Conservation (phyloP, 2,888 invertebrate genomes). For the Plusia festucae region DNA sequence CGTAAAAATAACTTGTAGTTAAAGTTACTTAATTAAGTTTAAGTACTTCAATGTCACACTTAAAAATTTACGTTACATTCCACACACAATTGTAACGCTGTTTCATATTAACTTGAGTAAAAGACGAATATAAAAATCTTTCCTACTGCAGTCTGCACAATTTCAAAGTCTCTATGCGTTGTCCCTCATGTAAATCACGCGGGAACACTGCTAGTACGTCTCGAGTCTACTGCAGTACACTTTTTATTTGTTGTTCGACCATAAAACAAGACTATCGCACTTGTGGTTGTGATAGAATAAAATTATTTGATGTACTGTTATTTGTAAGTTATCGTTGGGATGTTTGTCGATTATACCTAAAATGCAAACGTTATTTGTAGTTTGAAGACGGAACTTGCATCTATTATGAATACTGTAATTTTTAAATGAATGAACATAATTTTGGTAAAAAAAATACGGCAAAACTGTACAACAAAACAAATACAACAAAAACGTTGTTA, state of each 20-base stretch:
- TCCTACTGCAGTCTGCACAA: slow-evolving; percentile 41
- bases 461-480: too few relatives aligned
- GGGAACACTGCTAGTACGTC: slow-evolving; percentile 50
- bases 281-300: slow-evolving; percentile 47
- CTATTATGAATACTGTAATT: slow-evolving; percentile 11
- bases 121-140: slow-evolving; percentile 41
- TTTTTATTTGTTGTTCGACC: slow-evolving; percentile 61
- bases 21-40: background rate
- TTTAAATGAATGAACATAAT: slow-evolving; percentile 15
- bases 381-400: background rate
- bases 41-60: background rate
- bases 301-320: slow-evolving; percentile 45
- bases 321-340: slow-evolving; percentile 18
- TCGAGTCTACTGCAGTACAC: slow-evolving; percentile 47
- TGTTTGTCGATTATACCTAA: slow-evolving; percentile 5
- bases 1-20: too few relatives aligned
- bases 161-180: slow-evolving; percentile 64
- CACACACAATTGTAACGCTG: background rate
- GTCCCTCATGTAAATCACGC: slow-evolving; percentile 74
- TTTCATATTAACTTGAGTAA: background rate
- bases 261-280: slow-evolving; percentile 61
- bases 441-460: too few relatives aligned
- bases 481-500: too few relatives aligned
- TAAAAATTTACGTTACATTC: background rate
- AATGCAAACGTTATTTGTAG: background rate